Conservation (phyloP, 2,888 invertebrate species). For the Troides aeacus region DNA sequence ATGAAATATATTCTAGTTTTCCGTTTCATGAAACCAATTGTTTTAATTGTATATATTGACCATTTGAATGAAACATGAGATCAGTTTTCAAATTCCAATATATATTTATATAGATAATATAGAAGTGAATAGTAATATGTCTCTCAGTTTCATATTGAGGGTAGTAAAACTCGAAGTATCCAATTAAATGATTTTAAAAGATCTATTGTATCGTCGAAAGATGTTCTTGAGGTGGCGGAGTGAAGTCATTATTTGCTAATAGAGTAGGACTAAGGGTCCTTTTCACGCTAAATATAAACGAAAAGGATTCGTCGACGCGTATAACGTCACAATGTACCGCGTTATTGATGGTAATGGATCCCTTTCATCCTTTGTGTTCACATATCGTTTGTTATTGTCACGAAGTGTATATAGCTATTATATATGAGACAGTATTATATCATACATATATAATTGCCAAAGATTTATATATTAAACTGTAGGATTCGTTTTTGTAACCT, state of each 20-base stretch:
- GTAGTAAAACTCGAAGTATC: constrained; percentile 33
- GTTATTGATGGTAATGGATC: constrained; percentile 60
- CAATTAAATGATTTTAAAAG: constrained; percentile 39
- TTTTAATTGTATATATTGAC: too few species aligned
- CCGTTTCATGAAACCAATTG: too few species aligned
- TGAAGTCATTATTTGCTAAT: constrained; percentile 55
- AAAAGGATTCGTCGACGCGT: constrained; percentile 59
- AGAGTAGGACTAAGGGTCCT: constrained; percentile 46
- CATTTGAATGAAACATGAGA: too few species aligned
- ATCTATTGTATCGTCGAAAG: constrained; percentile 49
- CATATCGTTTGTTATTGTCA: constrained; percentile 42
- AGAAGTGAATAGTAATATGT: too few species aligned
- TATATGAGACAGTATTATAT: too few species aligned
- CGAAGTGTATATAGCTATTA: too few species aligned
- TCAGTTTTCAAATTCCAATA: too few species aligned
- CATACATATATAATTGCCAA: too few species aligned
- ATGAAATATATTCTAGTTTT: too few species aligned
- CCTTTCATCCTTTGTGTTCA: constrained; percentile 50
- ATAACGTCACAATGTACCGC: constrained; percentile 47
- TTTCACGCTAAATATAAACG: constrained; percentile 52
- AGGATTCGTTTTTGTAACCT: too few species aligned
- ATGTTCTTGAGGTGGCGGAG: constrained; percentile 43
- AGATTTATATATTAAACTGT: too few species aligned
- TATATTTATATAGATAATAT: too few species aligned
- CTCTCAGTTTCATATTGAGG: not conserved